Percentiles rank a stretch among this genome's conserved stretches.
Evolutionary conservation across 2,797 vertebrate genomes (phyloP).

Genomic region (Hippoglossus hippoglossus): DNA sequence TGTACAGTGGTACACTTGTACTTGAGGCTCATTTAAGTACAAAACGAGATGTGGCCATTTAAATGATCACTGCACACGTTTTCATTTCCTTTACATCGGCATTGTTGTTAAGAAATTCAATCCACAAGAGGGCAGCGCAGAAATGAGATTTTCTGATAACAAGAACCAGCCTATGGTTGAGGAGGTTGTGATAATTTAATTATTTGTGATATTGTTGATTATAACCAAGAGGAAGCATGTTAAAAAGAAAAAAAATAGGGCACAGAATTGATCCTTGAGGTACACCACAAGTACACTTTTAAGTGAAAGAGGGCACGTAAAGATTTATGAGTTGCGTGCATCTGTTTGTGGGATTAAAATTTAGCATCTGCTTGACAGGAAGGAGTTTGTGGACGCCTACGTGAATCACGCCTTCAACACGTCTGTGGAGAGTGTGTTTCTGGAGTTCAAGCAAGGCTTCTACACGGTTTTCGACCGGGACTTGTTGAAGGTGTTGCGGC

Average conservation of each 20-base stretch:
- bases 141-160: too few relatives aligned
- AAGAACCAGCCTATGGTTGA: too few relatives aligned
- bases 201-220: neutral
- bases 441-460: slow-evolving; percentile 91
- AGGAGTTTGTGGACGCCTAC: slow-evolving; percentile 90
- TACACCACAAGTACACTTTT: neutral
- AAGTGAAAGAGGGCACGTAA: too few relatives aligned
- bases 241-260: neutral
- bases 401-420: slow-evolving; percentile 89
- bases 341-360: neutral
- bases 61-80: too few relatives aligned
- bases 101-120: too few relatives aligned
- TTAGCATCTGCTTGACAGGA: slow-evolving; percentile 68
- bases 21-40: too few relatives aligned
- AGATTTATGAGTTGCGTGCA: too few relatives aligned
- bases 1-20: too few relatives aligned
- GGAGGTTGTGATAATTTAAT: too few relatives aligned
- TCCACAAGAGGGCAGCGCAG: too few relatives aligned
- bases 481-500: slow-evolving; percentile 89
- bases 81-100: too few relatives aligned
- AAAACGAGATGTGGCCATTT: too few relatives aligned
- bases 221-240: neutral
- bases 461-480: slow-evolving; percentile 89
- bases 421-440: slow-evolving; percentile 88
- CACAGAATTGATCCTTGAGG: slow-evolving; percentile 2